Base-by-base conservation (phyloP, 1,140 invertebrate species). In the Ericerus pela region DNA sequence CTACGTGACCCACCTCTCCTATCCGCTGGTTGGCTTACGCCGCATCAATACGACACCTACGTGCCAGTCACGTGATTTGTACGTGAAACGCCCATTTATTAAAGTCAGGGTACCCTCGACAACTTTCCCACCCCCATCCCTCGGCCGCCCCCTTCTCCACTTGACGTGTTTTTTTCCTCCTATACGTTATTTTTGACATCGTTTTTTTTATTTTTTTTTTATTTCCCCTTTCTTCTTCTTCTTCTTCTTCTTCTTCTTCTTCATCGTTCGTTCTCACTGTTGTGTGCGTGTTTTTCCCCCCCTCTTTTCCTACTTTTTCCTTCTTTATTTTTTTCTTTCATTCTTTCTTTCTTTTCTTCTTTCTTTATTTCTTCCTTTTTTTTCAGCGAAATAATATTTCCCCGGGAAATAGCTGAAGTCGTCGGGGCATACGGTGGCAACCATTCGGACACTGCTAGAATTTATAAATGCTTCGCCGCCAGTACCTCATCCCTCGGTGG, bases 331-430 rank as follows among this genome's bases (percentile, higher is more conserved):
- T n/a, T n/a, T n/a, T n/a, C n/a, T n/a, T n/a, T n/a, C n/a, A n/a
- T n/a, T n/a, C n/a, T n/a, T n/a, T n/a, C n/a, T n/a, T n/a, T n/a
- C n/a, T n/a, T n/a, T n/a, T n/a, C n/a, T n/a, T n/a, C n/a, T n/a
- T n/a, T n/a, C n/a, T n/a, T n/a, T n/a, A n/a, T n/a, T n/a, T n/a
- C n/a, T n/a, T n/a, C n/a, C n/a, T n/a, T n/a, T n/a, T n/a, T n/a
- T n/a, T n/a, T n/a, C n/a, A n/a, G n/a, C n/a, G n/a, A 47, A 47
- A 47, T 47, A 47, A 47, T 47, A 47, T 47, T 47, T 47, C 41
- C n/a, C 41, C 41, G 41, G 41, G 41, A 47, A 47, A 47, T 47
- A 24, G 20, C 41, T 18, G 5, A 47, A 18, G 41, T 24, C n/a
- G n/a, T 24, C 22, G 41, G 41, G 41, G 41, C 18, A 47, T 47